phyloP scores from a whole-genome alignment of 2,888 invertebrate species.

The Drosophila silvestris region DNA sequence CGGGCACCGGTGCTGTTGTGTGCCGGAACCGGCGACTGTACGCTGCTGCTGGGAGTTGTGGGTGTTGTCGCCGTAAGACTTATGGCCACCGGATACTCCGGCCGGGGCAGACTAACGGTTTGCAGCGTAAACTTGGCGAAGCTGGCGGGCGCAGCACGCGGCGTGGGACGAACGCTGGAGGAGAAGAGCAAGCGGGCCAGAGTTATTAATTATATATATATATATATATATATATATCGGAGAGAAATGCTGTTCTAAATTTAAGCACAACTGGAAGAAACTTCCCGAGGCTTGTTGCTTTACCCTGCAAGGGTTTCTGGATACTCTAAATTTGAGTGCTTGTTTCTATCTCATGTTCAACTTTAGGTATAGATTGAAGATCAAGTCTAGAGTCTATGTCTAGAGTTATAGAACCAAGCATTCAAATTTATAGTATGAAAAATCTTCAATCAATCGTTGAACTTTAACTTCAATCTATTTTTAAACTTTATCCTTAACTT shows the following conservation, averaged over 20 bases:
- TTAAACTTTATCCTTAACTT: background rate
- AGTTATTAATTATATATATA: background rate
- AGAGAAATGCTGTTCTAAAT: background rate
- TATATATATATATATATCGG: background rate
- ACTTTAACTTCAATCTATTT: background rate
- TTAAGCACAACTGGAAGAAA: background rate
- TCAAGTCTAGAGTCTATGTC: background rate
- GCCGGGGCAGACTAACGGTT: conserved; percentile 90
- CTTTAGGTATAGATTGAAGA: background rate
- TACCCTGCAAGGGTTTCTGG: too few relatives aligned
- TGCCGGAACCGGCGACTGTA: conserved; percentile 65
- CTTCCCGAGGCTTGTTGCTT: background rate
- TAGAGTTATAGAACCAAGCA: background rate
- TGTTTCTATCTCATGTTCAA: background rate
- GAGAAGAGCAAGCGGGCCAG: background rate
- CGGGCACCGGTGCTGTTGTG: conserved; percentile 61
- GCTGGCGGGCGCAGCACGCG: conserved; percentile 84
- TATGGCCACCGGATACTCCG: conserved; percentile 88
- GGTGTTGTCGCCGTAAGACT: conserved; percentile 82
- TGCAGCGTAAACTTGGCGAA: conserved; percentile 88
- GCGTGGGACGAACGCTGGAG: conserved; percentile 83
- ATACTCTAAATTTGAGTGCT: background rate
- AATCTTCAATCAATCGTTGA: background rate
- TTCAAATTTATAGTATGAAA: background rate
- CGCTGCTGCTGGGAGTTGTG: conserved; percentile 75